These are phyloP conservation scores for Parnassius apollo DNA, from an alignment of 2,888 invertebrate genomes.

Conservation along the genomic window DNA sequence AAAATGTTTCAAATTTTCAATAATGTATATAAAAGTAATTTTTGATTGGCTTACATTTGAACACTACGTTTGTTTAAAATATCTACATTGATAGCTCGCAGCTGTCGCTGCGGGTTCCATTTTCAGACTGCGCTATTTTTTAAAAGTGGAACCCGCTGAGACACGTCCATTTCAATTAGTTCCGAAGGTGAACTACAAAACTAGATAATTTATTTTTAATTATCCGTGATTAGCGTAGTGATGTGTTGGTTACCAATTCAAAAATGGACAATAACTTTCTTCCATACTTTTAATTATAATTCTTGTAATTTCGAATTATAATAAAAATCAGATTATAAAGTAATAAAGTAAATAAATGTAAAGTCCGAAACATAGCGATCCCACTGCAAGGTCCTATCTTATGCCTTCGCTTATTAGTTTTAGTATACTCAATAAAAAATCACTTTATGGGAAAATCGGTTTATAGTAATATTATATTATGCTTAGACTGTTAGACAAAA, in stretches of 20 bases:
- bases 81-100: conserved; percentile 29
- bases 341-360: too few species aligned
- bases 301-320: too few species aligned
- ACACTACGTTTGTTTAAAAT: not conserved
- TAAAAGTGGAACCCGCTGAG: conserved; percentile 41
- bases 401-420: too few species aligned
- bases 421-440: too few species aligned
- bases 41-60: not conserved
- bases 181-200: conserved; percentile 44
- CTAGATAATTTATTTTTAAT: conserved; percentile 49
- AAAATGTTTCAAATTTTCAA: too few species aligned
- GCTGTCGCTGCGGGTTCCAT: conserved; percentile 38
- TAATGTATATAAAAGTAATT: too few species aligned
- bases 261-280: not conserved
- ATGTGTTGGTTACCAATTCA: conserved; percentile 1
- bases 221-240: conserved; percentile 28
- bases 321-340: too few species aligned
- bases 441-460: too few species aligned
- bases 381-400: too few species aligned
- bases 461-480: too few species aligned
- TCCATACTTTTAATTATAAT: not conserved
- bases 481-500: too few species aligned
- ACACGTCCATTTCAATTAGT: conserved; percentile 61
- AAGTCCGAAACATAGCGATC: too few species aligned
- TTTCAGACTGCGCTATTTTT: conserved; percentile 39